A percentile compares a stretch with the other conserved stretches of the same genome.
Conservation (phyloP, 2,113 vertebrate genomes). For the Chamaea fasciata region DNA sequence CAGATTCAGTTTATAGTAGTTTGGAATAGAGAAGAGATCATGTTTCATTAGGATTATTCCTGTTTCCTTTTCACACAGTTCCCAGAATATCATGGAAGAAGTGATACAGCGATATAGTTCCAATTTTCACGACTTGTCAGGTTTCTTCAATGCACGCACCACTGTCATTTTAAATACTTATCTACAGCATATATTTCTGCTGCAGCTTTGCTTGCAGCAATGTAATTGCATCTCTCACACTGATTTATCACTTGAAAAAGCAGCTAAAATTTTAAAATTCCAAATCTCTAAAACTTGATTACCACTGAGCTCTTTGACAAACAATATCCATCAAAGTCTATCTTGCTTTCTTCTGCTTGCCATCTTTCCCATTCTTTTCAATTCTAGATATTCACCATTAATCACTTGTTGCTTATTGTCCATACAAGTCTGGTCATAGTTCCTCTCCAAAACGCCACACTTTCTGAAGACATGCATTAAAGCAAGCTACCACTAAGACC, state of each 20-base stretch:
- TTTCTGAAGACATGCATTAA: background rate
- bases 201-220: background rate
- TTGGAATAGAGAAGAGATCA: background rate
- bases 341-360: background rate
- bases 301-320: background rate
- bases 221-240: background rate
- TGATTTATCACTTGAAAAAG: background rate
- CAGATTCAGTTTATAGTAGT: background rate
- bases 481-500: accelerated
- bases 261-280: background rate
- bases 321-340: background rate
- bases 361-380: background rate
- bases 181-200: background rate
- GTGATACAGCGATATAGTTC: accelerated
- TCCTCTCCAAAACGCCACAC: background rate
- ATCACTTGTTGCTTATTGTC: background rate
- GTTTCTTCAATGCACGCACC: background rate
- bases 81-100: background rate
- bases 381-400: background rate
- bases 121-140: background rate
- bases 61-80: background rate
- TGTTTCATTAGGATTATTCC: background rate
- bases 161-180: background rate
- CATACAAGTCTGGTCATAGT: background rate
- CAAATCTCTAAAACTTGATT: background rate